A percentile compares a stretch with the other conserved stretches of the same genome.
Evolutionary conservation across 2,888 invertebrate genomes (phyloP).

Genomic region (Meliscaeva auricollis): DNA sequence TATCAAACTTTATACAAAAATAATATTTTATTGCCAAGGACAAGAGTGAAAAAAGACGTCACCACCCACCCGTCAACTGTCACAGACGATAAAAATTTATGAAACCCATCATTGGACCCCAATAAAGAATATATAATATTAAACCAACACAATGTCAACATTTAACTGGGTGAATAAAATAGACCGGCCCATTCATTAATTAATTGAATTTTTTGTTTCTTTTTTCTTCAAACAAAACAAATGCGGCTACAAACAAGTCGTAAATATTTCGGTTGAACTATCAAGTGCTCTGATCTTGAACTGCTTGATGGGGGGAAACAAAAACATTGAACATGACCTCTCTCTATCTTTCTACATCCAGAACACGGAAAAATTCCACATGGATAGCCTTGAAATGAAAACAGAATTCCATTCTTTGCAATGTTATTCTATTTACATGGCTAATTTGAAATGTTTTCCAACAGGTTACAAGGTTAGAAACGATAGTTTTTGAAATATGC

Average conservation of each 20-base stretch:
- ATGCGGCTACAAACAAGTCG: conserved; percentile 5
- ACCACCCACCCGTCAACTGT: conserved; percentile 39
- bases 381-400: not conserved
- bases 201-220: not conserved
- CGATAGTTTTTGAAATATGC: conserved; percentile 29
- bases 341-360: not conserved
- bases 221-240: conserved; percentile 21
- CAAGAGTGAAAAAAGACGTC: conserved; percentile 38
- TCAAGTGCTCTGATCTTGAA: conserved; percentile 38
- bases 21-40: conserved; percentile 1
- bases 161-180: conserved; percentile 14
- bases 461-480: conserved; percentile 26
- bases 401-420: not conserved
- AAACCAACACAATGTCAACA: conserved; percentile 22
- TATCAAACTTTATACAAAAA: conserved; percentile 15
- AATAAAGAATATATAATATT: conserved; percentile 34
- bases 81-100: conserved; percentile 44
- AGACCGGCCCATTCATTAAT: conserved; percentile 25
- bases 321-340: conserved; percentile 29
- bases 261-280: conserved; percentile 30
- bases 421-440: conserved; percentile 26
- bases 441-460: conserved; percentile 13
- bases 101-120: conserved; percentile 38
- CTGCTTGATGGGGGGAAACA: not conserved
- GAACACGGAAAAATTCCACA: conserved; percentile 19